These are phyloP conservation scores for Sphaerodactylus townsendi DNA, from an alignment of 2,113 vertebrate genomes.

Conservation along the genomic window DNA sequence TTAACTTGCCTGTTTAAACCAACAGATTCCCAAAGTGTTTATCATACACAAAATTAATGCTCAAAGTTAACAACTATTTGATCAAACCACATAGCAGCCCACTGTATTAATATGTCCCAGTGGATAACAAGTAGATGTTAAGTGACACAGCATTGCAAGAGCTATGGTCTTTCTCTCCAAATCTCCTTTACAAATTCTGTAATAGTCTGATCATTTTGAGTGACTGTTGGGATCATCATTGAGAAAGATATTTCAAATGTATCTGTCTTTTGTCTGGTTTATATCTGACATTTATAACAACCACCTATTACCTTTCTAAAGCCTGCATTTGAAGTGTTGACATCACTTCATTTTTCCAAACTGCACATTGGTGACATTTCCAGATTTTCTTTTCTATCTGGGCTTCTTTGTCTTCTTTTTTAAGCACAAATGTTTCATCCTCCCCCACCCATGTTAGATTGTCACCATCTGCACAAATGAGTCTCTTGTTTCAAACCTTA, in stretches of 20 bases:
- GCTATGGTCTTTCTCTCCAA: conserved; percentile 41
- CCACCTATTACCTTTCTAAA: conserved; percentile 44
- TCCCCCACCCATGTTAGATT: background rate
- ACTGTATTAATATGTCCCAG: conserved; percentile 49
- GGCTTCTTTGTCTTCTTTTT: background rate
- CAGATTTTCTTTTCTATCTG: conserved; percentile 2
- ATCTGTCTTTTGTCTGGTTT: conserved; percentile 50
- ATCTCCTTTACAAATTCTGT: conserved; percentile 42
- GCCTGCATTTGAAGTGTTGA: conserved; percentile 24
- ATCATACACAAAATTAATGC: background rate
- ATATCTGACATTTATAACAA: conserved; percentile 55
- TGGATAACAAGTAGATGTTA: conserved; percentile 42
- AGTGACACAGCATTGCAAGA: conserved; percentile 32
- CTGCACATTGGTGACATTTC: conserved; percentile 14
- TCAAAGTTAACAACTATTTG: background rate
- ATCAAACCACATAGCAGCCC: conserved; percentile 36
- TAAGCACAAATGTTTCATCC: background rate
- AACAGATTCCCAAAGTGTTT: background rate
- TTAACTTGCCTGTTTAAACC: background rate
- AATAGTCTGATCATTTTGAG: conserved; percentile 62
- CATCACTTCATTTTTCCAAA: background rate
- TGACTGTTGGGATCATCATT: conserved; percentile 58
- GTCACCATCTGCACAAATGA: background rate
- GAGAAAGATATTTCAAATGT: conserved; percentile 55
- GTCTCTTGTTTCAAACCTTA: background rate